Evolutionary conservation across 2,888 invertebrate genomes (phyloP).

Genomic region (Meiosimyza decipiens): DNA sequence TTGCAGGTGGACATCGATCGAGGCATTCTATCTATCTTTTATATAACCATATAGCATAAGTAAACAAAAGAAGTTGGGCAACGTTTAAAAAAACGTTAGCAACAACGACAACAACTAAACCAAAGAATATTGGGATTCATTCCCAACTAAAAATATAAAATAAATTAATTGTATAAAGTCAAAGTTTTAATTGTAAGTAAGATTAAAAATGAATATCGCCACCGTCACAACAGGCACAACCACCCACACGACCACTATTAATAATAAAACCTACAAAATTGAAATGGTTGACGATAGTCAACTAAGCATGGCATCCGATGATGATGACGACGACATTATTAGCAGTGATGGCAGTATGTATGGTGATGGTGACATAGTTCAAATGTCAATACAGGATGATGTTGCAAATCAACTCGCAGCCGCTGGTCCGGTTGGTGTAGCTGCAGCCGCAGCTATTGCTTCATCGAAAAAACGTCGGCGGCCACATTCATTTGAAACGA

Average conservation of each 20-base stretch:
- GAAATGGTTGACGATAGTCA: constrained; percentile 77
- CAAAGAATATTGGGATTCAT: constrained; percentile 48
- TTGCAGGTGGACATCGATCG: background rate
- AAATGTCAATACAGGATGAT: constrained; percentile 76
- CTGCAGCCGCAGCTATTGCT: constrained; percentile 95
- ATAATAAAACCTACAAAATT: constrained; percentile 72
- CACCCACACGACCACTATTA: constrained; percentile 56
- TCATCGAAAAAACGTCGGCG: constrained; percentile 95
- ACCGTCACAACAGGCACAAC: constrained; percentile 62
- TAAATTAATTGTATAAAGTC: constrained; percentile 15
- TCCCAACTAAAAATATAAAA: constrained; percentile 38
- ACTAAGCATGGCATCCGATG: constrained; percentile 75
- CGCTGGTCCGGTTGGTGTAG: constrained; percentile 95
- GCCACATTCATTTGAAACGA: constrained; percentile 96
- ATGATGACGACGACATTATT: constrained; percentile 88
- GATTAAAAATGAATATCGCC: constrained; percentile 60
- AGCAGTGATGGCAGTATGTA: constrained; percentile 83
- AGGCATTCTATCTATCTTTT: too few species aligned
- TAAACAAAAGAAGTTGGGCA: background rate
- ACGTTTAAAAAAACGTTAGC: constrained; percentile 32
- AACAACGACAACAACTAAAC: constrained; percentile 48
- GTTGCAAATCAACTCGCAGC: constrained; percentile 96
- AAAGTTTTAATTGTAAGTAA: background rate
- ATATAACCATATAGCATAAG: too few species aligned
- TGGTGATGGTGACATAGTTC: constrained; percentile 87